phyloP scores from a whole-genome alignment of 2,888 invertebrate species.

The Amphipoea lucens region DNA sequence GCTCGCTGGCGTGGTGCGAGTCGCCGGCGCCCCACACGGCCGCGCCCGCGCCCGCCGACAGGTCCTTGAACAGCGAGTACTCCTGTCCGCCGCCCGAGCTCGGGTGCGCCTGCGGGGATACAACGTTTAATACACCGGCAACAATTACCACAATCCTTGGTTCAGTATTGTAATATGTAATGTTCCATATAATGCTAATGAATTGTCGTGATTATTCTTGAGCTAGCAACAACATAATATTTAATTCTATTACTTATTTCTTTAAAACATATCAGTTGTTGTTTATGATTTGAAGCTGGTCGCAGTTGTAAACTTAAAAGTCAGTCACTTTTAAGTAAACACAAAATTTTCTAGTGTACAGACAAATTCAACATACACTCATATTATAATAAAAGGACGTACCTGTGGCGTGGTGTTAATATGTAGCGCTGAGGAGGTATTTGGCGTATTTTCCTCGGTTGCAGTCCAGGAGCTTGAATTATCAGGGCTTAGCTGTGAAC shows the following conservation, averaged over 20 bases:
- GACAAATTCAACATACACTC: too few species aligned
- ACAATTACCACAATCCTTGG: background rate
- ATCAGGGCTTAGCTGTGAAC: conserved; percentile 82
- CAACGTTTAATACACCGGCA: too few species aligned
- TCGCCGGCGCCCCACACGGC: conserved; percentile 87
- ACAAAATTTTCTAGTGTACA: too few species aligned
- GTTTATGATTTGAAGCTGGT: background rate
- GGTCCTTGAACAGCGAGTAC: conserved; percentile 96
- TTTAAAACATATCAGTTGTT: background rate
- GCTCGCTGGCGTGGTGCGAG: conserved; percentile 84
- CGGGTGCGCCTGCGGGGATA: conserved; percentile 66
- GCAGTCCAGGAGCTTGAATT: conserved; percentile 81
- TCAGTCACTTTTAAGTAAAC: background rate
- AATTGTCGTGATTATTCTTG: background rate
- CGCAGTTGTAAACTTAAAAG: background rate
- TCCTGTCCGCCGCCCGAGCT: conserved; percentile 91
- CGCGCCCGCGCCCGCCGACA: conserved; percentile 86
- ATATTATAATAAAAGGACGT: conserved; percentile 17
- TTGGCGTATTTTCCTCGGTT: conserved; percentile 80
- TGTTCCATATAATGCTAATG: background rate
- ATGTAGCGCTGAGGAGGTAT: conserved; percentile 82
- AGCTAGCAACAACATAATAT: background rate
- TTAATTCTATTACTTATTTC: background rate
- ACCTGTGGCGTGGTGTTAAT: conserved; percentile 88
- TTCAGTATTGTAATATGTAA: background rate